These are phyloP conservation scores for Cephalotes varians DNA, from an alignment of 2,888 invertebrate species.

Conservation along the genomic window DNA sequence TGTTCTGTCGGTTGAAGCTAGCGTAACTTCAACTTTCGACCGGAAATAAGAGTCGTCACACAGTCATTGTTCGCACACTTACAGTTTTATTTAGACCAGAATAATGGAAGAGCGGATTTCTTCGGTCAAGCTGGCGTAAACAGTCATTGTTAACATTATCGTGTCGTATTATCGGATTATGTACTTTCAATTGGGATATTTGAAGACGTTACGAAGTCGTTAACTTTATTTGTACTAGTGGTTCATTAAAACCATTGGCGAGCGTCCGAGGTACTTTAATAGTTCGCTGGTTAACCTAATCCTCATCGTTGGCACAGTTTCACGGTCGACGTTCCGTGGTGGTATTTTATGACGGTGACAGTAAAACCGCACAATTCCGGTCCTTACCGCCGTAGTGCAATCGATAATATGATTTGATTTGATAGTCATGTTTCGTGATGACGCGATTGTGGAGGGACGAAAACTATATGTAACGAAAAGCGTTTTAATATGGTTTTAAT, in stretches of 20 bases:
- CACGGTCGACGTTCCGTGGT: constrained; percentile 58
- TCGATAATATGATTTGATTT: constrained; percentile 58
- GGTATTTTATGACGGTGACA: constrained; percentile 59
- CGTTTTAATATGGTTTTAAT: not conserved
- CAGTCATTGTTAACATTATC: constrained; percentile 24
- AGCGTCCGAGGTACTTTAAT: constrained; percentile 46
- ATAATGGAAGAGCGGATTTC: constrained; percentile 65
- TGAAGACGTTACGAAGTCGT: not conserved
- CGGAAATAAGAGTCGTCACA: constrained; percentile 62
- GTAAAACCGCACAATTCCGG: constrained; percentile 61
- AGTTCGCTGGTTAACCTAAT: constrained; percentile 54
- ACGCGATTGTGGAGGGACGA: not conserved
- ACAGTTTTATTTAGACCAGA: constrained; percentile 67
- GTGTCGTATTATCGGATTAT: constrained; percentile 4
- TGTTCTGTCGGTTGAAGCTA: constrained; percentile 52
- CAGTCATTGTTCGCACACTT: constrained; percentile 54
- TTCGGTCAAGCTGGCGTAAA: constrained; percentile 35
- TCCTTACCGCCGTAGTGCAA: constrained; percentile 39
- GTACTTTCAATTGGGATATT: not conserved
- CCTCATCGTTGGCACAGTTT: constrained; percentile 65
- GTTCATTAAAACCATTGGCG: constrained; percentile 10
- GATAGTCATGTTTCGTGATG: constrained; percentile 22
- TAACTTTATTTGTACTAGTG: not conserved
- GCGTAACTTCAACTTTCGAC: constrained; percentile 57
- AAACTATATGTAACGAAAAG: constrained; percentile 10